Base-by-base conservation (phyloP, 2,888 invertebrate species). In the Diaprepes abbreviatus region DNA sequence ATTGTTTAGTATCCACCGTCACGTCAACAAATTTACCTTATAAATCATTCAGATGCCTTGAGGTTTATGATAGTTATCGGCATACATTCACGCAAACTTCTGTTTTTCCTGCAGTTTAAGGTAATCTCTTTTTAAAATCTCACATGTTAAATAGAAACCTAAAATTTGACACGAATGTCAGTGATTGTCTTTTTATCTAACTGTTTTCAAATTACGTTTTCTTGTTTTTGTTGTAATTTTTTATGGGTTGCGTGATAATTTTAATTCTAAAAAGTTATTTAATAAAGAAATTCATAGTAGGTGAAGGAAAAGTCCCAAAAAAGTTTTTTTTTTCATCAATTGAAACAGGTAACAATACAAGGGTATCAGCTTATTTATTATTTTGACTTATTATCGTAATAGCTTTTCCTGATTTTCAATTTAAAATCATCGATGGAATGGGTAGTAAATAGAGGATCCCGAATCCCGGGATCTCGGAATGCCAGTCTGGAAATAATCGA, bases 21-120 rank as follows among this genome's bases (percentile, higher is more conserved):
- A 70, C 70, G 70, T 70, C 62, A 70, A 66, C 48, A 66, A 70
- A 70, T 71, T 71, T 67, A 57, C 71, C 67, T 71, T 63, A 73
- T 73, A 74, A 72, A 75, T 74, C 75, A 74, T 75, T 74, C 70
- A 73, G 73, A 73, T 74, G 66, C 71, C 73, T 74, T 73, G 74
- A 74, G 73, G 74, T 70, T 69, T 33, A 60, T 48, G 73, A 74
- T 74, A 66, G 48, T 65, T 69, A 73, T 73, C 73, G 58, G 38
- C 58, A 62, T 48, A 62, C 54, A 58, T 71, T 66, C 65, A 64
- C 64, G 67, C 71, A 58, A 62, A 63, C 64, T 48, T 69, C 35
- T 69, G 64, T 64, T 69, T 38, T 69, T 67, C 58, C 69, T 58
- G 69, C 64, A 48, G 58, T 52, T 67, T 58, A 48, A 33, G 36